Base-by-base conservation (phyloP, 2,113 vertebrate species). In the Urocynchramus pylzowi region DNA sequence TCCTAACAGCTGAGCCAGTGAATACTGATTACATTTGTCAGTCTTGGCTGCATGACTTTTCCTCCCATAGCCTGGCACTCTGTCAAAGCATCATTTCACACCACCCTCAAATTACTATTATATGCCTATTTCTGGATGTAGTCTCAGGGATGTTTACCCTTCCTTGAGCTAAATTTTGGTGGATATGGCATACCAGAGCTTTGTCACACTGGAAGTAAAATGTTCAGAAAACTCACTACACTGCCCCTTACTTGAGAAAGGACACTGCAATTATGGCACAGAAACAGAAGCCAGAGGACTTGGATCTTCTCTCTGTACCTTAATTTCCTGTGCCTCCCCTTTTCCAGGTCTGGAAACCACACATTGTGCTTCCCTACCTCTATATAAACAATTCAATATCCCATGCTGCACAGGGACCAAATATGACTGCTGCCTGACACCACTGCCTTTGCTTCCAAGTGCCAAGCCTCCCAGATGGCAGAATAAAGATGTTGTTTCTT, bases 1-100 rank as follows among this genome's bases (percentile, higher is more conserved):
- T 93, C 5, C 1, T 75, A 95, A 96, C 95, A 97, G 96, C 95
- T 97, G 95, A 96, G 93, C 93, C 93, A 90, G 90, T 90, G 93
- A 96, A 96, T 78, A 87, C 79, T 92, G 93, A 96, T 95, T 78
- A 84, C 60, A 91, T 95, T 90, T 92, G 92, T 95, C 92, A 87
- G 60, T 90, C 90, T 92, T 96, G 95, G 93, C 93, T 94, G 78
- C 56, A 64, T 53, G 79, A 81, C 79, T 94, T 92, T 89, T 95
- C 84, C 75, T 95, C 68, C 86, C 90, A 57, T 78, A 74, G 73
- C 71, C 73, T 95, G 95, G 93, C 92, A 86, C 60, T 86, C 68
- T 88, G 45, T 90, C 88, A 92, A 88, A 95, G 73, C 39, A 86
- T 15, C 14, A 57, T 78, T 95, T 90, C 68, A 89, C 45, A 78